Conservation (phyloP, 1,140 invertebrate genomes). For the Ips nitidus region DNA sequence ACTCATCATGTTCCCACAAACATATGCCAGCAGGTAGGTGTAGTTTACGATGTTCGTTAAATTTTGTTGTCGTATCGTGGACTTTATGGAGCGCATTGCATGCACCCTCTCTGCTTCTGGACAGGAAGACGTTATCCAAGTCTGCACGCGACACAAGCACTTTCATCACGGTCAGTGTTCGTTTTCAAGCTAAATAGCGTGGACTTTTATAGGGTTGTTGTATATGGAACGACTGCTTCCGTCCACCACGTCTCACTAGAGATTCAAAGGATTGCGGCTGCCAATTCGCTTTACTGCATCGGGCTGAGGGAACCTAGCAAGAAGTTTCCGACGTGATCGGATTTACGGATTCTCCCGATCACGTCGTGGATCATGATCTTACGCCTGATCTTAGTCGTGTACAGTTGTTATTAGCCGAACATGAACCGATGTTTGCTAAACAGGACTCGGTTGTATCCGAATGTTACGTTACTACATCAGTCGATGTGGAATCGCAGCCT, state of each 20-base stretch:
- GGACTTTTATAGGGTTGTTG: conserved; percentile 66
- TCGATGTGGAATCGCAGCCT: background rate
- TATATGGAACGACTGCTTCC: conserved; percentile 81
- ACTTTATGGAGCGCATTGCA: background rate
- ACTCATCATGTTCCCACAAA: conserved; percentile 59
- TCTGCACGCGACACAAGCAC: too few species aligned
- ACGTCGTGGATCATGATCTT: conserved; percentile 20
- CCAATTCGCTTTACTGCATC: conserved; percentile 82
- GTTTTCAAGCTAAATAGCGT: background rate
- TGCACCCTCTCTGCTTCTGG: too few species aligned
- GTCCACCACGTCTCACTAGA: conserved; percentile 69
- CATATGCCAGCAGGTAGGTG: conserved; percentile 64
- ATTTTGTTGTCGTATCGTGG: background rate
- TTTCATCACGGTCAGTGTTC: too few species aligned
- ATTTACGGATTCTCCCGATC: conserved; percentile 37
- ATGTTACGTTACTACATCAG: conserved; percentile 15
- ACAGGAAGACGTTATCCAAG: too few species aligned
- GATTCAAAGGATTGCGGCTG: conserved; percentile 81
- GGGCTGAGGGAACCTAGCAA: conserved; percentile 63
- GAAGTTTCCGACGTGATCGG: conserved; percentile 32
- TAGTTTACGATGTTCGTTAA: background rate
- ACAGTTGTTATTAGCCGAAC: conserved; percentile 26
- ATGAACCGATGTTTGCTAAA: conserved; percentile 27
- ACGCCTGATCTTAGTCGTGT: conserved; percentile 38
- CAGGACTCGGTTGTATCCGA: conserved; percentile 21